phyloP scores from a whole-genome alignment of 2,888 invertebrate species.

The Odontocolon sp. region DNA sequence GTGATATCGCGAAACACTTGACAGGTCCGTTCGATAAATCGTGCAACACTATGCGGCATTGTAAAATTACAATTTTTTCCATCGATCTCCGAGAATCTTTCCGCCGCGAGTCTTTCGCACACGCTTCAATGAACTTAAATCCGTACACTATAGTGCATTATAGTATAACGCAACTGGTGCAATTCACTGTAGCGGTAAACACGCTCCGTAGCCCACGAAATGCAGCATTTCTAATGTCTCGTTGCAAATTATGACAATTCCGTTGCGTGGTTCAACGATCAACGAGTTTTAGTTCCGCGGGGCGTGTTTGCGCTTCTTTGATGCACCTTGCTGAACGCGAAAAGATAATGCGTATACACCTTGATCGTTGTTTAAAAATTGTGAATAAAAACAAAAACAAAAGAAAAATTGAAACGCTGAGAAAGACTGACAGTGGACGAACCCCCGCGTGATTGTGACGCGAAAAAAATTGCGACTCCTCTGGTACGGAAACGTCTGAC shows the following conservation, averaged over 20 bases:
- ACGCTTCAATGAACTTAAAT: slow-evolving; percentile 29
- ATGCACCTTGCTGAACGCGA: not conserved
- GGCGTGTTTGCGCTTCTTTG: not conserved
- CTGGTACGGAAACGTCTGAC: slow-evolving; percentile 26
- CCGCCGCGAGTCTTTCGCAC: not conserved
- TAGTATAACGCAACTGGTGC: not conserved
- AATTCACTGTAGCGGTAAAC: slow-evolving; percentile 66
- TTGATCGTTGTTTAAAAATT: not conserved
- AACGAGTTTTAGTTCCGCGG: not conserved
- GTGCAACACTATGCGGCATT: slow-evolving; percentile 39
- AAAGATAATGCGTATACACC: not conserved
- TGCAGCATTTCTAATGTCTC: slow-evolving; percentile 57
- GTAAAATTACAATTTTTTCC: slow-evolving; percentile 1
- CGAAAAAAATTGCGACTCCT: not conserved
- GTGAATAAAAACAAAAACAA: not conserved
- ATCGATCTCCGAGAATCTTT: not conserved
- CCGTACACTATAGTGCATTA: not conserved
- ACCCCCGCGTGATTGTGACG: not conserved
- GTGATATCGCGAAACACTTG: slow-evolving; percentile 46
- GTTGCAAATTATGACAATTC: slow-evolving; percentile 48
- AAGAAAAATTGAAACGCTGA: not conserved
- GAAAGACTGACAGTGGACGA: not conserved
- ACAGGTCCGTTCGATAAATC: slow-evolving; percentile 55
- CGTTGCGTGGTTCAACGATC: slow-evolving; percentile 3
- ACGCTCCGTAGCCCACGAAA: slow-evolving; percentile 65